Percentiles rank a stretch among this genome's conserved stretches.
These are phyloP conservation scores for Cosmorhoe ocellata DNA, from an alignment of 2,888 invertebrate species.

Conservation along the genomic window DNA sequence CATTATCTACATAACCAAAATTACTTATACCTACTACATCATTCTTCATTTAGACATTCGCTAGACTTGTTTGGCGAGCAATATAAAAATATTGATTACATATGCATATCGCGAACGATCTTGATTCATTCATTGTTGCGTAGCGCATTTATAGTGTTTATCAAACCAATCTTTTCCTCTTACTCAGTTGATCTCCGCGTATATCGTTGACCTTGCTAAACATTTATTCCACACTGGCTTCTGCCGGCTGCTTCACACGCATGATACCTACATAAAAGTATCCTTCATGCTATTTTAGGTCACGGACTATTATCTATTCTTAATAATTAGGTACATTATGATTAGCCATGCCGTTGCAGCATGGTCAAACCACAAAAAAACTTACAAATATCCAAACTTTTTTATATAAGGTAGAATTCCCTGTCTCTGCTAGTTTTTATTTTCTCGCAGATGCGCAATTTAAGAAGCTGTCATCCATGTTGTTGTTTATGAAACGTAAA, in stretches of 20 bases:
- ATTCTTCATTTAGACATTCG: slow-evolving; percentile 24
- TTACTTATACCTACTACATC: no score
- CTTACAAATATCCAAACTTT: no score
- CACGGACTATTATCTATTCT: no score
- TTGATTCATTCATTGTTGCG: slow-evolving; percentile 20
- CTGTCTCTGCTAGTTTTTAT: slow-evolving; percentile 5
- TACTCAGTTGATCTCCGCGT: slow-evolving; percentile 1
- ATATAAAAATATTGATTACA: slow-evolving; percentile 25
- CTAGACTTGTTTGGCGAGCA: slow-evolving; percentile 24
- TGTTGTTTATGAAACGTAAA: slow-evolving; percentile 37
- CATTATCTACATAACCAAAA: no score
- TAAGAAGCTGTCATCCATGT: slow-evolving; percentile 23
- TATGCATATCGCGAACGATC: slow-evolving; percentile 19
- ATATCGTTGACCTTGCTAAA: background rate
- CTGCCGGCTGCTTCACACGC: no score
- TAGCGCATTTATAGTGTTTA: background rate
- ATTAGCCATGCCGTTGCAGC: no score
- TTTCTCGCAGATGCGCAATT: slow-evolving; percentile 20
- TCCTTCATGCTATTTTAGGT: no score
- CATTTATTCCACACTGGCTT: no score
- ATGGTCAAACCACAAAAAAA: no score
- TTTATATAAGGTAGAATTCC: no score
- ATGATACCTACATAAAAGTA: no score
- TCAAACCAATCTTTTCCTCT: slow-evolving; percentile 3
- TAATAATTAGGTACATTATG: no score